Evolutionary conservation across 30 jellyfish, hydroid and myxozoan species (phyloP).

Genomic region (Hydractinia echinata): DNA sequence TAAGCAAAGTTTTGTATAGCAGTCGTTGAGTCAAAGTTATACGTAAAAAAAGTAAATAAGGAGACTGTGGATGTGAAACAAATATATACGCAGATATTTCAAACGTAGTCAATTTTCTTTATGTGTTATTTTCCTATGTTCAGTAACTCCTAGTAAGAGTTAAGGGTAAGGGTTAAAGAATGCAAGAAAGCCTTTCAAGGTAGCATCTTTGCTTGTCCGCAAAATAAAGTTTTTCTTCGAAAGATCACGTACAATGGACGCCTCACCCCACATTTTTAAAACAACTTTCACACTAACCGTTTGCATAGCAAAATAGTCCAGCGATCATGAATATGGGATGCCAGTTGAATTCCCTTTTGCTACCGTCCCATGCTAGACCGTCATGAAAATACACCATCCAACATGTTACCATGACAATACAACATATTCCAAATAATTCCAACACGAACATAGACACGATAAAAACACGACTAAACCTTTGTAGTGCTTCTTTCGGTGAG

Average conservation of each 20-base stretch:
- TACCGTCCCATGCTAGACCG: neutral
- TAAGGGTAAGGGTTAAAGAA: no score
- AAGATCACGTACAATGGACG: neutral
- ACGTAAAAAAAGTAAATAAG: no score
- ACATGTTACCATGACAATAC: neutral
- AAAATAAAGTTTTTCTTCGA: no score
- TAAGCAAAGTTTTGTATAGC: no score
- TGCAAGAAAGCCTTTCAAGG: no score
- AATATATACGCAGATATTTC: no score
- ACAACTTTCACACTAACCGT: neutral
- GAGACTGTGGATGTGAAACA: no score
- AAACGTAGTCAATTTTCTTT: no score
- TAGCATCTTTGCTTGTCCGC: no score
- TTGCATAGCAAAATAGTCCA: slow-evolving; percentile 9
- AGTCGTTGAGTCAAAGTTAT: no score
- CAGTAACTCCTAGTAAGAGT: no score
- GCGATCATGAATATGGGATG: slow-evolving; percentile 7
- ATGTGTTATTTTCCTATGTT: no score
- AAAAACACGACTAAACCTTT: neutral
- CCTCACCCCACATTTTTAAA: neutral
- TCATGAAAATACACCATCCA: neutral
- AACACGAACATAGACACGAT: neutral
- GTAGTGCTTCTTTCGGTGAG: neutral
- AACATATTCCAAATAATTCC: slow-evolving; percentile 8
- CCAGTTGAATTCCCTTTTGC: slow-evolving; percentile 1